Evolutionary conservation across 2,797 vertebrate species (phyloP).

Genomic region (Anolis apletophallus): DNA sequence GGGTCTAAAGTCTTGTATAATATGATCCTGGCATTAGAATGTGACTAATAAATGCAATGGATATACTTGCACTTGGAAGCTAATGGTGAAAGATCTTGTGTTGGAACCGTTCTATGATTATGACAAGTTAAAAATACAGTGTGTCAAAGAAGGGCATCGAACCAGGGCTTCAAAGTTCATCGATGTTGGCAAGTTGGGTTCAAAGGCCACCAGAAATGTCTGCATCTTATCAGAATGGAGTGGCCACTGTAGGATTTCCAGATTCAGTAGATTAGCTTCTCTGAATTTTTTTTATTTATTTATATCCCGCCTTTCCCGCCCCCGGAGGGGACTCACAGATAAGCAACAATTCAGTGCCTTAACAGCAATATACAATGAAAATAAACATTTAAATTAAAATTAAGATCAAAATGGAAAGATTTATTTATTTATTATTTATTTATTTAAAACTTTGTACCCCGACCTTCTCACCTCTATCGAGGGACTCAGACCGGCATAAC

Average conservation of each 20-base stretch:
- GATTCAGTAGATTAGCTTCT: neutral
- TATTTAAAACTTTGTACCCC: too few relatives aligned
- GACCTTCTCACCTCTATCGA: too few relatives aligned
- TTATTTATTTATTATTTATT: too few relatives aligned
- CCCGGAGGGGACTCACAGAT: too few relatives aligned
- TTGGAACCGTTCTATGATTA: too few relatives aligned
- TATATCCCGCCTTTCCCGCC: too few relatives aligned
- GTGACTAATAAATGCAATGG: neutral
- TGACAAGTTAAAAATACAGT: neutral
- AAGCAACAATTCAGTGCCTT: too few relatives aligned
- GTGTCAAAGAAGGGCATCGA: neutral
- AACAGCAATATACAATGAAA: too few relatives aligned
- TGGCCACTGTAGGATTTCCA: neutral
- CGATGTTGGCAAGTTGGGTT: neutral
- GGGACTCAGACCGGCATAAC: too few relatives aligned
- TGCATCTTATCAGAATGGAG: neutral
- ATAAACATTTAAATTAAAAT: too few relatives aligned
- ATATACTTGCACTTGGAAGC: too few relatives aligned
- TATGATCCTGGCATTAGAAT: neutral
- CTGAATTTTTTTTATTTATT: neutral
- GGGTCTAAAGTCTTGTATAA: neutral
- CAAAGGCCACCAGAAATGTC: neutral
- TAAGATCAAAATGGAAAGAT: too few relatives aligned
- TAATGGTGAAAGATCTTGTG: neutral
- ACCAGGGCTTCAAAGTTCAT: neutral